Evolutionary conservation across 2,888 invertebrate species (phyloP), one percentile per base, ranked within the genome.

Genomic region (Dastarcus helophoroides): DNA sequence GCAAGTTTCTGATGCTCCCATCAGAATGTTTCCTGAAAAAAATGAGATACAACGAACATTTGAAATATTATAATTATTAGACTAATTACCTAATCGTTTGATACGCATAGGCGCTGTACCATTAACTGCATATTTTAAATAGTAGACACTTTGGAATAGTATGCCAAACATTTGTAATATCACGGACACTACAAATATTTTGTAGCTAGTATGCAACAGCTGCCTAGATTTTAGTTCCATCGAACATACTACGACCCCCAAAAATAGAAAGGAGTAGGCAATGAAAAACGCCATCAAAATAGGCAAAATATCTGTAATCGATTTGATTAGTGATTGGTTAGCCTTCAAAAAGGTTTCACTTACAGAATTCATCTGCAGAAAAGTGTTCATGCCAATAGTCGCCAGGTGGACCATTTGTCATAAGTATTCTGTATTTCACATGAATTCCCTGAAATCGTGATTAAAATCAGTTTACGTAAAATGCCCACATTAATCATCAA

Each of bases 291-390:
- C 70, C 46, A 89, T 70, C 9, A 90, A 65, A 5, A 85, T 75
- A 25, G 89, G 89, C 1, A 91, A 65, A 32, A 91, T 86, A 56
- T 88, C 91, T 93, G 69, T 4, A 67, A 68, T 33, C 36, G 32
- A 38, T 37, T 24, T 19, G 19, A 19, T 6, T 19, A 19, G 8
- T 19, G 6, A 7, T 19, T 7, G 6, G 6, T 19, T 7, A 19
- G 8, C 6, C 8, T 19, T 19, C 8, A 6, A 6, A 19, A 19
- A 19, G 19, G 19, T 19, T 19, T 19, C 19, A 68, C 83, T 78
- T 68, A 88, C 91, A 89, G 63, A 91, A 90, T 63, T 94, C 89
- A 58, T 94, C 93, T 5, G 90, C 91, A 0, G 91, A 91, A 54
- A 90, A 91, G 52, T 94, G 91, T 51, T 83, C 77, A 46, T 79